These are phyloP conservation scores for Trachurus trachurus DNA, from an alignment of 2,797 vertebrate species.

Conservation along the genomic window DNA sequence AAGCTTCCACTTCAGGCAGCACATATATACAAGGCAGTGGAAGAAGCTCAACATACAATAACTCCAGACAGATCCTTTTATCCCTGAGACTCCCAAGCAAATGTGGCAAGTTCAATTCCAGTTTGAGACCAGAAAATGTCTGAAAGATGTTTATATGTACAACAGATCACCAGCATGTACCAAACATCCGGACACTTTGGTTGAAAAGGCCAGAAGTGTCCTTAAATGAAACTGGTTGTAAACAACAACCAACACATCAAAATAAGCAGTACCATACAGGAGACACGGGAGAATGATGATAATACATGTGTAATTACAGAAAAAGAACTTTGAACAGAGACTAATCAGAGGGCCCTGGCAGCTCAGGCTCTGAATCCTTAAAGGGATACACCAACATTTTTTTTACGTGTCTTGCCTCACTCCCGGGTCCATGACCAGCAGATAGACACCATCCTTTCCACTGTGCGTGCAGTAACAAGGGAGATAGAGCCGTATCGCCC, in stretches of 20 bases:
- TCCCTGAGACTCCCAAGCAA: conserved; percentile 37
- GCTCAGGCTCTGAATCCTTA: neutral
- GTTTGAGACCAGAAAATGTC: neutral
- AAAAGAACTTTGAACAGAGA: neutral
- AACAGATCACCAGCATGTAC: neutral
- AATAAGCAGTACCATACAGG: neutral
- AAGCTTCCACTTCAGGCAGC: conserved; percentile 6
- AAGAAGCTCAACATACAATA: neutral
- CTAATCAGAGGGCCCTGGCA: neutral
- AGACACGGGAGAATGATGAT: neutral
- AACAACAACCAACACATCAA: neutral
- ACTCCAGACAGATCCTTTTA: neutral
- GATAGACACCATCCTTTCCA: no score
- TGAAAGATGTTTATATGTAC: neutral
- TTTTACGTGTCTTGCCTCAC: no score
- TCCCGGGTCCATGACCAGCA: no score
- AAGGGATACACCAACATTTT: no score
- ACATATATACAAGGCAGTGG: neutral
- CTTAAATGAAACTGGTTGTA: conserved; percentile 3
- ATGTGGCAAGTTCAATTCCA: neutral
- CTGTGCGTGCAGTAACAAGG: no score
- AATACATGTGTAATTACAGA: neutral
- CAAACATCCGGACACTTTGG: neutral
- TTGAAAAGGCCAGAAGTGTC: neutral
- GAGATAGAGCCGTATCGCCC: no score